These are phyloP conservation scores for Drosophila suboccidentalis DNA, from an alignment of 2,888 invertebrate species.

Conservation along the genomic window DNA sequence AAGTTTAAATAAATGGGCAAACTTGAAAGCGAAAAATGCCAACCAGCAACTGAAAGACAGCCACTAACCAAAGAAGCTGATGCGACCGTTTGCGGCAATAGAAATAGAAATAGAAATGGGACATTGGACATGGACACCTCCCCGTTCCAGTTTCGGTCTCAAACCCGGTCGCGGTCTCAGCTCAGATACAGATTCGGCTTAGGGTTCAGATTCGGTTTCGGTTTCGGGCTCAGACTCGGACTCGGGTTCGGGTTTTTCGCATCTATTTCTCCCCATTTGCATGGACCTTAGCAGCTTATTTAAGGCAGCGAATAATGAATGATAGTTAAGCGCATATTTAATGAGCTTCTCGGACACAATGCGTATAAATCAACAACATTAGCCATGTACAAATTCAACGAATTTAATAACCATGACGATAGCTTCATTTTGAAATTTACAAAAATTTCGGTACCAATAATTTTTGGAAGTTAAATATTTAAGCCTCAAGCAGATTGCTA, in stretches of 20 bases:
- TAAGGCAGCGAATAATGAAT: constrained; percentile 59
- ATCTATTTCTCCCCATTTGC: constrained; percentile 23
- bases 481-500: too few relatives aligned
- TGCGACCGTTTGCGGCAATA: constrained; percentile 16
- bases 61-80: constrained; percentile 17
- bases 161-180: not conserved
- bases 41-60: constrained; percentile 20
- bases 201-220: not conserved
- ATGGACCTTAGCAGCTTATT: constrained; percentile 61
- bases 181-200: not conserved
- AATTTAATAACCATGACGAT: not conserved
- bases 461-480: not conserved
- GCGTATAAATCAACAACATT: constrained; percentile 18
- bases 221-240: not conserved
- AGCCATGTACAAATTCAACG: not conserved
- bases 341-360: constrained; percentile 45
- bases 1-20: constrained; percentile 78
- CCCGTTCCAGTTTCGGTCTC: not conserved
- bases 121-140: constrained; percentile 3
- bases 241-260: not conserved
- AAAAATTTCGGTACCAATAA: too few relatives aligned
- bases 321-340: constrained; percentile 59
- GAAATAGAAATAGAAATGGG: not conserved
- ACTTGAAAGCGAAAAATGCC: constrained; percentile 68
- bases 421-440: not conserved